These are phyloP conservation scores for Amiota minor DNA, from an alignment of 2,888 invertebrate species.

Conservation along the genomic window DNA sequence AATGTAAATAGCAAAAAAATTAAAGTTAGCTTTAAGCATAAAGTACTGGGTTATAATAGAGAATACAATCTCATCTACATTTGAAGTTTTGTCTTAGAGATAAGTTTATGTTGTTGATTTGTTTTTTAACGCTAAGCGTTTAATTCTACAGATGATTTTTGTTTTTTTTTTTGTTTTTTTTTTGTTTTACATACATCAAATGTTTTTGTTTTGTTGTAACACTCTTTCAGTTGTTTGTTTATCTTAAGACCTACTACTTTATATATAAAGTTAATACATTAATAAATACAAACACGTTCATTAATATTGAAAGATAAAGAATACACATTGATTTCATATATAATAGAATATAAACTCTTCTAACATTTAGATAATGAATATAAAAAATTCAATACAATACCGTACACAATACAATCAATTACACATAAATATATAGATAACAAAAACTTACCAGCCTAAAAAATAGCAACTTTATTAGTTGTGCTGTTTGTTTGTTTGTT, in stretches of 20 bases:
- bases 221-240: not conserved
- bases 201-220: not conserved
- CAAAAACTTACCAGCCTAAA: constrained; percentile 17
- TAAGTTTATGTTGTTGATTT: too few species aligned
- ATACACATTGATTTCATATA: too few species aligned
- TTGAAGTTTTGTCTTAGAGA: too few species aligned
- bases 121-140: constrained; percentile 65
- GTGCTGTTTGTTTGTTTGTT: constrained; percentile 14
- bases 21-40: not conserved
- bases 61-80: too few species aligned
- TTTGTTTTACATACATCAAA: constrained; percentile 13
- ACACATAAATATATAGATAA: constrained; percentile 20
- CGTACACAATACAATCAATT: not conserved
- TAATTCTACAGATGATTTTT: constrained; percentile 48
- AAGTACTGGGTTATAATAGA: too few species aligned
- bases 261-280: not conserved
- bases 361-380: constrained; percentile 19
- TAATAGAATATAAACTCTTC: not conserved
- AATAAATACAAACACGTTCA: constrained; percentile 31
- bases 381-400: not conserved
- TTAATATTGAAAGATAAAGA: too few species aligned
- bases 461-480: constrained; percentile 26
- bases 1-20: constrained; percentile 1
- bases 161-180: constrained; percentile 34
- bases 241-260: not conserved